Evolutionary conservation across 2,888 invertebrate genomes (phyloP).

Genomic region (Oeneis ivallda): DNA sequence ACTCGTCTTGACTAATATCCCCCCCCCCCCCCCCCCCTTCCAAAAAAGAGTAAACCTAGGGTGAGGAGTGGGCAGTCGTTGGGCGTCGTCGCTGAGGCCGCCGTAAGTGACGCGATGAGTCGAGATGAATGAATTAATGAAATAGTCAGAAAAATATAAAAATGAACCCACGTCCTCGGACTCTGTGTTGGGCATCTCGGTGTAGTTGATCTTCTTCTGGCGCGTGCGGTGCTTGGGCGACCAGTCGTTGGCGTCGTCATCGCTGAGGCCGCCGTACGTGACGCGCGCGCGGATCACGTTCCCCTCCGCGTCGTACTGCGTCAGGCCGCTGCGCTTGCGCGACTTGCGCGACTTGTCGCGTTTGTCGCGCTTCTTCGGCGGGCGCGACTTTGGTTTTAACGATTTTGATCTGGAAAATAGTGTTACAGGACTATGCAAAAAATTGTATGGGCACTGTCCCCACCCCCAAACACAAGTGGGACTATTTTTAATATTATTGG

Average conservation of each 20-base stretch:
- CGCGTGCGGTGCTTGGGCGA: constrained; percentile 85
- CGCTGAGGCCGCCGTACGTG: constrained; percentile 82
- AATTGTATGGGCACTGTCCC: too few relatives aligned
- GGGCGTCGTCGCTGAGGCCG: too few relatives aligned
- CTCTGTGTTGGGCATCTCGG: constrained; percentile 88
- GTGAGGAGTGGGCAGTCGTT: too few relatives aligned
- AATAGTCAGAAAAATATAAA: too few relatives aligned
- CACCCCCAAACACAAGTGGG: too few relatives aligned
- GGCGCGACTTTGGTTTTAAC: constrained; percentile 29
- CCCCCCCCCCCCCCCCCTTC: too few relatives aligned
- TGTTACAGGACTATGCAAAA: too few relatives aligned
- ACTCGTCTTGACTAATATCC: too few relatives aligned
- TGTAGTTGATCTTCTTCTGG: constrained; percentile 88
- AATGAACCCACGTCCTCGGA: constrained; percentile 85
- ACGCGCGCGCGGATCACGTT: constrained; percentile 68
- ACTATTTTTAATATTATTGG: too few relatives aligned
- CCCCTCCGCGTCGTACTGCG: constrained; percentile 68
- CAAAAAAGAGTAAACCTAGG: too few relatives aligned
- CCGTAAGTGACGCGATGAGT: too few relatives aligned
- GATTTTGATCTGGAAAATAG: constrained; percentile 42
- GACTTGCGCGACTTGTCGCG: constrained; percentile 51
- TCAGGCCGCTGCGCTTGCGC: constrained; percentile 50
- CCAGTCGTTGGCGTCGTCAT: constrained; percentile 78
- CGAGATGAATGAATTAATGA: too few relatives aligned
- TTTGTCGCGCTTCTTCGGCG: constrained; percentile 49